phyloP scores from a whole-genome alignment of 2,113 vertebrate species.

The Phrynosoma platyrhinos region DNA sequence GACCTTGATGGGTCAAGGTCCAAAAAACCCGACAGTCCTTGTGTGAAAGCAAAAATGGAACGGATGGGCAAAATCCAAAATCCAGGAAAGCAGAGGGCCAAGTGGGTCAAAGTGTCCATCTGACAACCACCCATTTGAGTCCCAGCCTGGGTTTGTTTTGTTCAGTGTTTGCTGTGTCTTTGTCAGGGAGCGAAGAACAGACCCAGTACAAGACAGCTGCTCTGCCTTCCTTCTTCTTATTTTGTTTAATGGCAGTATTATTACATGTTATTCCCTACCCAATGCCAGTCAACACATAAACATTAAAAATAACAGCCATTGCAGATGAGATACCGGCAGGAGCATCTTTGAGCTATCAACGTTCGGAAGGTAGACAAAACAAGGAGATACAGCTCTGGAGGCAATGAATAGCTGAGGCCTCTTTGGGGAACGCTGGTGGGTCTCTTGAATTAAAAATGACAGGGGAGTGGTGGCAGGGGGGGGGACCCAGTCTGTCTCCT shows the following conservation, averaged over 20 bases:
- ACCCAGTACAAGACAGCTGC: not conserved
- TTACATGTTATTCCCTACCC: not conserved
- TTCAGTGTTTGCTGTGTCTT: not conserved
- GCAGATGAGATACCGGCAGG: not conserved
- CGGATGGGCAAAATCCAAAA: too few species aligned
- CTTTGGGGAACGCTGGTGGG: too few species aligned
- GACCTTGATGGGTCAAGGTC: not conserved
- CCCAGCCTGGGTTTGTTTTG: not conserved
- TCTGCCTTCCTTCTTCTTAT: not conserved
- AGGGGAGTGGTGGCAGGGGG: too few species aligned
- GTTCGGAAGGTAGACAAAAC: not conserved
- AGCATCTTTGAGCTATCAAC: not conserved
- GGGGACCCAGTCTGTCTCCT: not conserved
- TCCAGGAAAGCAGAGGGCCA: not conserved
- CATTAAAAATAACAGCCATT: not conserved
- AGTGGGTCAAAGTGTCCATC: not conserved
- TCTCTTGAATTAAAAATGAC: too few species aligned
- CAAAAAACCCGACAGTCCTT: not conserved
- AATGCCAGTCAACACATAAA: not conserved
- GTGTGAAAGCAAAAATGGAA: not conserved
- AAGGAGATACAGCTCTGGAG: accelerated
- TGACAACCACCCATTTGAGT: accelerated
- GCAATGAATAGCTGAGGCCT: not conserved
- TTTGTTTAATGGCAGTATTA: not conserved
- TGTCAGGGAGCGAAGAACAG: accelerated